Base-by-base conservation (phyloP, 2,888 invertebrate genomes). In the Bugulina stolonifera region DNA sequence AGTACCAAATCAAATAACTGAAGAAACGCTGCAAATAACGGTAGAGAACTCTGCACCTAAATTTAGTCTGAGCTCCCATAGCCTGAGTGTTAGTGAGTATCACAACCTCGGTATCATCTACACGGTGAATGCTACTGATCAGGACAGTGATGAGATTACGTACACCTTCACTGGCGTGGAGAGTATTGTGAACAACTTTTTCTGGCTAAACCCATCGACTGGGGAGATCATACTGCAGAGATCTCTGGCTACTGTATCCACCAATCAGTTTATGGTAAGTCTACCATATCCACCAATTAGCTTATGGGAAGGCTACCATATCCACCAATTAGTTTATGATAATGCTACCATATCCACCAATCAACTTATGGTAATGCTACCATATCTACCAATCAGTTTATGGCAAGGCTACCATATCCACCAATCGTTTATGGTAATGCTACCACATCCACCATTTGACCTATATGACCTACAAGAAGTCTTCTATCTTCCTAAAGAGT, bases 191-290 rank as follows among this genome's bases (percentile, higher is more conserved):
- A 64, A 22, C 32, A 64, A 77, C 43, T 79, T 76, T 74, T 80
- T 81, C 77, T 79, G 77, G 74, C 72, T 81, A 69, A 78, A 80
- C 72, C 76, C 79, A 0, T 77, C 76, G 55, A 77, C 75, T 27
- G 81, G 80, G 27, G 73, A 76, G 3, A 74, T 81, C 22, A 77
- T 77, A 3, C 74, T 79, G 29, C 74, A 73, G 25, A 73, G 75
- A 58, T 77, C 79, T 5, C 77, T 81, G 5, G 76, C 77, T 2
- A 74, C 75, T 54, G 74, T 73, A 71, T 72, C 69, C 54, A 74
- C 57, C 69, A 74, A 58, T 71, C 74, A 64, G 70, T 77, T 75
- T 71, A n/a, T n/a, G n/a, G n/a, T n/a, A n/a, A n/a, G n/a, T n/a
- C n/a, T n/a, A n/a, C n/a, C n/a, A n/a, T n/a, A n/a, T n/a, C n/a